A percentile compares a stretch with the other conserved stretches of the same genome.
phyloP scores from a whole-genome alignment of 2,113 vertebrate genomes.

The Pampusana beccarii region DNA sequence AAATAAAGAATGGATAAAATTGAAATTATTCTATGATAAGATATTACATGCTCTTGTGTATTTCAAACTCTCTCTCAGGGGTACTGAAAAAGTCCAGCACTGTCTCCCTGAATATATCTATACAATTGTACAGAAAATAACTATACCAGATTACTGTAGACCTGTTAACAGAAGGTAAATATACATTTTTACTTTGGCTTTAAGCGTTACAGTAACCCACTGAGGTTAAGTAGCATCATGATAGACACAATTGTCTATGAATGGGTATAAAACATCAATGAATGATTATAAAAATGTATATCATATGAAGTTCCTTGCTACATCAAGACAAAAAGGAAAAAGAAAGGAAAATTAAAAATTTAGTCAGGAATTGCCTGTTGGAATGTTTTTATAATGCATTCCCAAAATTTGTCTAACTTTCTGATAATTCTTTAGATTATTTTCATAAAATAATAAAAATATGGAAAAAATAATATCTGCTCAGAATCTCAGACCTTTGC shows the following conservation, averaged over 20 bases:
- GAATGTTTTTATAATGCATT: neutral
- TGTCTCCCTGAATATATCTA: neutral
- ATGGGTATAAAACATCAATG: neutral
- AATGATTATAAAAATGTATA: neutral
- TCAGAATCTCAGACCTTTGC: neutral
- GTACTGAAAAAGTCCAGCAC: neutral
- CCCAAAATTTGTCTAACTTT: neutral
- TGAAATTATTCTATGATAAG: neutral
- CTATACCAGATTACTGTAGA: neutral
- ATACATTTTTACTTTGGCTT: neutral
- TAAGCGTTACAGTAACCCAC: neutral
- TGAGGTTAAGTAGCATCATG: neutral
- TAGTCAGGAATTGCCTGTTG: neutral
- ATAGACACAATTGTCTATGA: neutral
- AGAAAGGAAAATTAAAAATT: neutral
- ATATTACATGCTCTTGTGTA: neutral
- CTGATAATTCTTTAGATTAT: neutral
- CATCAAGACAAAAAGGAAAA: neutral
- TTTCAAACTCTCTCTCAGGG: neutral
- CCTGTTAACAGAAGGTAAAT: neutral
- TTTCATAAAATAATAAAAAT: neutral
- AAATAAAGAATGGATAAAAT: neutral
- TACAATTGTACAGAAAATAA: neutral
- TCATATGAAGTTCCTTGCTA: accelerated
- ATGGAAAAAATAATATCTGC: neutral